A percentile compares a stretch with the other conserved stretches of the same genome.
Conservation (phyloP, 35 echinoderm and acorn worm genomes). For the Amphiura filiformis region DNA sequence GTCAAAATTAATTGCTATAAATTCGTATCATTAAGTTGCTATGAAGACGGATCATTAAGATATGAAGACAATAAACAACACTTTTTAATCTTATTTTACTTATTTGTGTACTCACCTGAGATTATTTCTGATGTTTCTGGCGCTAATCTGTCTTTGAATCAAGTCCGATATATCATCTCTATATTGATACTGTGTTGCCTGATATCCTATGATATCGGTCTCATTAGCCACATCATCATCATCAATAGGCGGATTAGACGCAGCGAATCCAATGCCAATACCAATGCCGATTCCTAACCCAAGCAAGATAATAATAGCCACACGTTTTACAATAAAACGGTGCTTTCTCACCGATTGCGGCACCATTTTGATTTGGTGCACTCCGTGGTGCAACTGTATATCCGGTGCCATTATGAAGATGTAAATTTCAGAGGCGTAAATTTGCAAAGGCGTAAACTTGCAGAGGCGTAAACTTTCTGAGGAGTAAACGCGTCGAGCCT, state of each 20-base stretch:
- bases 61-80: neutral
- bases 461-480: too few species aligned
- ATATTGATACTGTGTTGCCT: too few species aligned
- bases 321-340: neutral
- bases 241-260: neutral
- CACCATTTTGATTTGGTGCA: neutral
- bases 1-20: too few species aligned
- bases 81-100: too few species aligned
- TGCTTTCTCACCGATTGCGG: neutral
- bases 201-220: neutral
- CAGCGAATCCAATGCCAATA: neutral
- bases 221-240: too few species aligned
- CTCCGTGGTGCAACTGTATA: too few species aligned
- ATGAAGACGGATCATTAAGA: too few species aligned
- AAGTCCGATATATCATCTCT: neutral
- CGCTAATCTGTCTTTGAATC: neutral
- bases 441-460: too few species aligned
- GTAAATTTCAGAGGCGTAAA: too few species aligned
- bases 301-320: neutral
- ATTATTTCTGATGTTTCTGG: neutral
- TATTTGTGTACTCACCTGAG: neutral
- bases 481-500: too few species aligned
- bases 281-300: conserved; percentile 8
- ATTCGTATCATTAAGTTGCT: too few species aligned
- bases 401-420: too few species aligned